Percentiles rank a stretch among this genome's conserved stretches.
phyloP scores from a whole-genome alignment of 2,888 invertebrate species.

The Spisula solida region DNA sequence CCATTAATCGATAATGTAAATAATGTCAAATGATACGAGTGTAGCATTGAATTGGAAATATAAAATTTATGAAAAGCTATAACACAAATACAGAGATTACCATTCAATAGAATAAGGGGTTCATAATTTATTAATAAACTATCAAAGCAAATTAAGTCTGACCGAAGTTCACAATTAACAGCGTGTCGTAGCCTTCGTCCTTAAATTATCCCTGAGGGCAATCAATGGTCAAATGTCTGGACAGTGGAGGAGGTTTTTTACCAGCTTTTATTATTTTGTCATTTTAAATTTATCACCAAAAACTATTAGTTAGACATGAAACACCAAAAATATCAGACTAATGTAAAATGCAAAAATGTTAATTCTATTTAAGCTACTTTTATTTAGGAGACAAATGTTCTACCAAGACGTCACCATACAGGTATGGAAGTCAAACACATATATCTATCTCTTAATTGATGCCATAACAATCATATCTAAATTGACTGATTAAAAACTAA shows the following conservation, averaged over 20 bases:
- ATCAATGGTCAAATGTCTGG: neutral
- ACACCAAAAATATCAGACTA: too few species aligned
- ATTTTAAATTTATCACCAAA: neutral
- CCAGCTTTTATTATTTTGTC: neutral
- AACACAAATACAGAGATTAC: constrained; percentile 33
- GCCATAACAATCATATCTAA: too few species aligned
- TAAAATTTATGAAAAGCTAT: constrained; percentile 37
- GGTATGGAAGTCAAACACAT: too few species aligned
- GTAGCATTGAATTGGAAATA: constrained; percentile 22
- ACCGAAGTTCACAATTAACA: constrained; percentile 14
- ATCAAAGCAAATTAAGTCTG: constrained; percentile 4
- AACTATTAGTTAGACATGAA: too few species aligned
- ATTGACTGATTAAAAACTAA: too few species aligned
- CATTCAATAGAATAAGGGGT: constrained; percentile 27
- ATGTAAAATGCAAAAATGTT: too few species aligned
- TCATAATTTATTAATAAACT: constrained; percentile 30
- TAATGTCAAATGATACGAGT: constrained; percentile 19
- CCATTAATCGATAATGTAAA: constrained; percentile 48
- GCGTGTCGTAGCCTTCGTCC: neutral
- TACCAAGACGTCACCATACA: too few species aligned
- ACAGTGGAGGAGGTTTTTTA: neutral
- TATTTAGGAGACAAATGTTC: too few species aligned
- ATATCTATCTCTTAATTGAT: too few species aligned
- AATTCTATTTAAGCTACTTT: too few species aligned
- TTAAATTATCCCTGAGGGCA: neutral